A percentile compares a stretch with the other conserved stretches of the same genome.
These are phyloP conservation scores for Drosophila nigricruria DNA, from an alignment of 2,888 invertebrate genomes.

Conservation along the genomic window DNA sequence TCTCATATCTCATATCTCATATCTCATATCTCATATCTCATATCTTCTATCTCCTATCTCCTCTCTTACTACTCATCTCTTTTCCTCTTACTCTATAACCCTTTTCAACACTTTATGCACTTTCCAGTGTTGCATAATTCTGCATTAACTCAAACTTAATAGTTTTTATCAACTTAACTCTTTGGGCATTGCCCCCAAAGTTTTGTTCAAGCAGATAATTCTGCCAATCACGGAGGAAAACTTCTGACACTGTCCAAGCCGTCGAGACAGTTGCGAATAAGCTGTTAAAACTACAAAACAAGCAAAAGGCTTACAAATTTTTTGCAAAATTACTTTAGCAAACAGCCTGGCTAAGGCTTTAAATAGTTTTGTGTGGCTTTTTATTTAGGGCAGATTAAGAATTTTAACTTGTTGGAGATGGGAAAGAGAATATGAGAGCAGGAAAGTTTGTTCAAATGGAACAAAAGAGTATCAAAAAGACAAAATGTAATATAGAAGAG, in stretches of 20 bases:
- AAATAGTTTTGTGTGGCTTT: slow-evolving; percentile 1
- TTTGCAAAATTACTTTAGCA: slow-evolving; percentile 3
- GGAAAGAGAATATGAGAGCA: neutral
- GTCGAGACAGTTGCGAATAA: neutral
- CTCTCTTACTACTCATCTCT: neutral
- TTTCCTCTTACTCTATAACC: too few species aligned
- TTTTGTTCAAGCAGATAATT: neutral
- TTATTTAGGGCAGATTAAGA: too few species aligned
- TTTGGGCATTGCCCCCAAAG: neutral
- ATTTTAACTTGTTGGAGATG: neutral
- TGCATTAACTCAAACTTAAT: neutral
- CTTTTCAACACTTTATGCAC: neutral
- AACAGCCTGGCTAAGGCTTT: slow-evolving; percentile 19
- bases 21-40: neutral
- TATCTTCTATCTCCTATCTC: neutral
- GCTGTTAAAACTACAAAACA: slow-evolving; percentile 1
- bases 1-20: neutral
- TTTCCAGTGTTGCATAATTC: neutral
- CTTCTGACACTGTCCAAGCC: neutral
- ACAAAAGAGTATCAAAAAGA: neutral
- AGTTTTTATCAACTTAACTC: neutral
- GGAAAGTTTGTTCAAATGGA: neutral
- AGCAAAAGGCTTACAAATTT: slow-evolving; percentile 9
- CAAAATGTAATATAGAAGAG: neutral
- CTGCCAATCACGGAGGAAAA: neutral